A percentile compares a stretch with the other conserved stretches of the same genome.
Evolutionary conservation across 1,140 invertebrate species (phyloP).

Genomic region (Drosophila tristis): DNA sequence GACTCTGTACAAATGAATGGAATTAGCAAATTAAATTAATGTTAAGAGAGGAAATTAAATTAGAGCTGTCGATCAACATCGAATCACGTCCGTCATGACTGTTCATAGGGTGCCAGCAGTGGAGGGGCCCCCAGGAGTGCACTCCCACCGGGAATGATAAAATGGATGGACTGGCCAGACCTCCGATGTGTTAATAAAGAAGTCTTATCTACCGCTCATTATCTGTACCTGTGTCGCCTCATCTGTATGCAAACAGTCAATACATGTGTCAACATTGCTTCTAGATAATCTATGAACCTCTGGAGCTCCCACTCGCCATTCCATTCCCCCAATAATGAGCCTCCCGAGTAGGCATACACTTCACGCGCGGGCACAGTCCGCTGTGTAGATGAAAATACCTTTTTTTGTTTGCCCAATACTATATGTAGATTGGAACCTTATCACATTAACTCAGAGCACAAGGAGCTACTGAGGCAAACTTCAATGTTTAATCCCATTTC

Average conservation of each 20-base stretch:
- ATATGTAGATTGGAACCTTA: conserved; percentile 15
- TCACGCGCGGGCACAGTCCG: conserved; percentile 23
- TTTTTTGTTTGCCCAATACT: conserved; percentile 21
- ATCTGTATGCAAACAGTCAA: conserved; percentile 29
- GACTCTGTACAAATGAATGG: conserved; percentile 8
- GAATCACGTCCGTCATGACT: conserved; percentile 19
- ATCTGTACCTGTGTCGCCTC: conserved; percentile 50
- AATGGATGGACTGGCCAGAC: conserved; percentile 13
- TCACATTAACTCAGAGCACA: not conserved
- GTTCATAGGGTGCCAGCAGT: conserved; percentile 15
- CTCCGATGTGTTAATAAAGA: conserved; percentile 54
- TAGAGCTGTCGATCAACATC: conserved; percentile 22
- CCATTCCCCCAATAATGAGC: not conserved
- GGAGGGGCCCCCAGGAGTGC: conserved; percentile 23
- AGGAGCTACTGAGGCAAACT: not conserved
- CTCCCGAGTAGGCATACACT: conserved; percentile 11
- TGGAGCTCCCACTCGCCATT: not conserved
- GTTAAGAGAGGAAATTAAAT: conserved; percentile 43
- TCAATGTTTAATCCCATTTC: conserved; percentile 12
- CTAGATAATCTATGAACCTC: conserved; percentile 18
- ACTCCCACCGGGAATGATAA: conserved; percentile 49
- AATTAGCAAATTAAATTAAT: conserved; percentile 45
- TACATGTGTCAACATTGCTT: conserved; percentile 52
- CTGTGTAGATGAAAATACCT: conserved; percentile 3
- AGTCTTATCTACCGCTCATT: conserved; percentile 47